Conservation (phyloP, 2,888 invertebrate genomes). For the Agonopterix subpropinquella region DNA sequence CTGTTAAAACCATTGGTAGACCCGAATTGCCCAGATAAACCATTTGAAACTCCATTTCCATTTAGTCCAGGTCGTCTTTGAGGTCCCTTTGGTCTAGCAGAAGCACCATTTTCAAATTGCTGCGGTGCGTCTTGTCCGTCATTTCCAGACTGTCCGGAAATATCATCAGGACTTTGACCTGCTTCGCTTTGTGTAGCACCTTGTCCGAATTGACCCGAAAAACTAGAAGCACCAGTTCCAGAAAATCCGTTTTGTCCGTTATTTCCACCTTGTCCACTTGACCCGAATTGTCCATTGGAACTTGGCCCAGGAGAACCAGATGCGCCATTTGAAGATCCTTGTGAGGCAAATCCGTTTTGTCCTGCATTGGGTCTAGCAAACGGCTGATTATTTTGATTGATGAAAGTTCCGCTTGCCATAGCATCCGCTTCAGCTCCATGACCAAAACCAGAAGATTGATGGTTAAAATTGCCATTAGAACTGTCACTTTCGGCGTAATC, state of each 20-base stretch:
- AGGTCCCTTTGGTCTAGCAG: neutral
- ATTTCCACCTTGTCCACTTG: neutral
- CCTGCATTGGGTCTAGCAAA: slow-evolving; percentile 22
- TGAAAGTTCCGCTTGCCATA: slow-evolving; percentile 34
- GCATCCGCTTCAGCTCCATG: slow-evolving; percentile 31
- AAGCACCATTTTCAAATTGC: neutral
- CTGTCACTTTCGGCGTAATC: slow-evolving; percentile 47
- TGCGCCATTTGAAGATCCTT: too few relatives aligned
- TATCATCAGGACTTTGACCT: neutral
- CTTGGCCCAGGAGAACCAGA: neutral
- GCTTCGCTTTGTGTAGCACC: neutral
- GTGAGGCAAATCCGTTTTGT: slow-evolving; percentile 2
- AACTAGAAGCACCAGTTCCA: neutral
- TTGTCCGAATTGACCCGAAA: slow-evolving; percentile 1
- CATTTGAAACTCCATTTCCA: neutral
- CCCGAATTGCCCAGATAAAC: neutral
- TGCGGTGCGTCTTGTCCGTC: neutral
- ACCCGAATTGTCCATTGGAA: neutral
- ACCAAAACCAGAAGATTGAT: slow-evolving; percentile 37
- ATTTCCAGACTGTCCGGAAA: neutral
- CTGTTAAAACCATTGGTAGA: neutral
- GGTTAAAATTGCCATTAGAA: slow-evolving; percentile 37
- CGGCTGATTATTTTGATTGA: slow-evolving; percentile 38
- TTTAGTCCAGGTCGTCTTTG: slow-evolving; percentile 3
- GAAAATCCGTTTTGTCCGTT: neutral